A percentile compares a stretch with the other conserved stretches of the same genome.
Conservation (phyloP, 2,888 invertebrate genomes). For the Acrobasis repandana region DNA sequence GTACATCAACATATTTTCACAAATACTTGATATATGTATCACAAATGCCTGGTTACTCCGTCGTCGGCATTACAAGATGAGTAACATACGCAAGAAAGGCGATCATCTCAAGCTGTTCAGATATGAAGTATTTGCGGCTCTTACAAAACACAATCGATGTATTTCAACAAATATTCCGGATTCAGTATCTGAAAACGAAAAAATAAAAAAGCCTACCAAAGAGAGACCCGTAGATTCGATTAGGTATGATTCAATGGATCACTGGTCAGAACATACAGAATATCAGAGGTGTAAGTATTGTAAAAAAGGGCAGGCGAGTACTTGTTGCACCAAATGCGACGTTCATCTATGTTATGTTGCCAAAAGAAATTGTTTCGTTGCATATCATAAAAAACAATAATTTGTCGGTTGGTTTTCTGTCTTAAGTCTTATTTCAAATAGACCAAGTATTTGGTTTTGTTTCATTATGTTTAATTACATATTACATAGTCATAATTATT, state of each 20-base stretch:
- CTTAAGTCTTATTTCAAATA: no score
- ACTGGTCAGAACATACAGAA: constrained; percentile 27
- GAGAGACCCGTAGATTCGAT: constrained; percentile 28
- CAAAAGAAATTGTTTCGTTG: no score
- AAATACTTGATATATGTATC: not conserved
- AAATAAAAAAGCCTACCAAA: constrained; percentile 25
- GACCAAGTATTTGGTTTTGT: no score
- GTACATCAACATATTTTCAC: constrained; percentile 7
- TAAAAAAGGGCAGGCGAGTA: no score
- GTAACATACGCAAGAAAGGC: not conserved
- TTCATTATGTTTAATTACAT: no score
- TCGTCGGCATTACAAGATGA: constrained; percentile 6
- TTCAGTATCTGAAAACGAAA: constrained; percentile 5
- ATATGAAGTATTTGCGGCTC: no score
- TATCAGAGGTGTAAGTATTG: constrained; percentile 30
- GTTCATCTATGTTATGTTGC: constrained; percentile 19
- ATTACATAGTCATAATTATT: no score
- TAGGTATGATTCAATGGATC: constrained; percentile 27
- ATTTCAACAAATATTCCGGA: no score
- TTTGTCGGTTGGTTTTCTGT: no score
- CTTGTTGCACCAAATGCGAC: constrained; percentile 21
- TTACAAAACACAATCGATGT: no score
- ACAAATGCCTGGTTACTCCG: constrained; percentile 2
- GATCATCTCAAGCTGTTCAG: no score
- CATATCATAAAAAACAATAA: no score